phyloP scores from a whole-genome alignment of 2,888 invertebrate species.

The Carabus problematicus region DNA sequence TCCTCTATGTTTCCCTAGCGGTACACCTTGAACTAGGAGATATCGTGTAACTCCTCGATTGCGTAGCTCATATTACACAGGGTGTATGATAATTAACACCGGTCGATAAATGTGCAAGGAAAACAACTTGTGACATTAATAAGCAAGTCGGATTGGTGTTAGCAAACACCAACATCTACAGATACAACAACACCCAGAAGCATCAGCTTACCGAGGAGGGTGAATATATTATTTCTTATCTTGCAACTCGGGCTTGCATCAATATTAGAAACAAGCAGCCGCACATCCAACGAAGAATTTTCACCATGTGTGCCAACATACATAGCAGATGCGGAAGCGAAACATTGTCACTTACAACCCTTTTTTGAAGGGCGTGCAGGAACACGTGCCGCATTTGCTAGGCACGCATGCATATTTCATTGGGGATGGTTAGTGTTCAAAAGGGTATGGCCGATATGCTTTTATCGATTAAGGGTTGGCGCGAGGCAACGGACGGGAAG shows the following conservation, averaged over 20 bases:
- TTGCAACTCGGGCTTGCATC: slow-evolving; percentile 7
- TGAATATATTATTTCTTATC: slow-evolving; percentile 20
- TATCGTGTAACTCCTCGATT: no score
- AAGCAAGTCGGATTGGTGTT: slow-evolving; percentile 7
- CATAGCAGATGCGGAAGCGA: slow-evolving; percentile 1
- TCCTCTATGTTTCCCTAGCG: no score
- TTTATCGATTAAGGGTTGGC: slow-evolving; percentile 3
- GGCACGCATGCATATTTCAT: slow-evolving; percentile 26
- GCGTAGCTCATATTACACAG: background rate
- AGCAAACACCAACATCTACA: no score
- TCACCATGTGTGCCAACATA: background rate
- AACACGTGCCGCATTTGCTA: slow-evolving; percentile 7
- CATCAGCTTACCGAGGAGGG: slow-evolving; percentile 24
- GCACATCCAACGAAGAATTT: no score
- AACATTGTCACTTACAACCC: no score
- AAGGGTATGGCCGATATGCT: slow-evolving; percentile 7
- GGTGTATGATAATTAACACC: slow-evolving; percentile 15
- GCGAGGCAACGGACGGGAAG: background rate
- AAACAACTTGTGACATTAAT: slow-evolving; percentile 13
- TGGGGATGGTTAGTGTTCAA: slow-evolving; percentile 27
- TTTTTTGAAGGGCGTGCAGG: slow-evolving; percentile 13
- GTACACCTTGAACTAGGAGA: no score
- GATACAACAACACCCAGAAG: background rate
- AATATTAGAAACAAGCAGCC: slow-evolving; percentile 15
- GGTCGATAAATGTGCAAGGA: background rate